Evolutionary conservation across 2,797 vertebrate species (phyloP).

Genomic region (Antrozous pallidus): DNA sequence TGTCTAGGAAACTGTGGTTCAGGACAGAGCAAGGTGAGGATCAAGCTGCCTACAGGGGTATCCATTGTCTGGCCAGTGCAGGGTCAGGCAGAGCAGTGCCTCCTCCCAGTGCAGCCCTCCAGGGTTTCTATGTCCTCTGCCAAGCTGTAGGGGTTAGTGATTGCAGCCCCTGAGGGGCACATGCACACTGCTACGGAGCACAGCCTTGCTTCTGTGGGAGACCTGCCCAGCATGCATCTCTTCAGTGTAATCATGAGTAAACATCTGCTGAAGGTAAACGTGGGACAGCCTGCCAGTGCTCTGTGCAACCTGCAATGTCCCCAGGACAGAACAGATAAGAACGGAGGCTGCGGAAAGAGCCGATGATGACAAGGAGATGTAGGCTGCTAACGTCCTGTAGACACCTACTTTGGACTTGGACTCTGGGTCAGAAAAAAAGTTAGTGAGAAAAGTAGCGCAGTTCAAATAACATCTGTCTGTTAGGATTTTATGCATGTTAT

Average conservation of each 20-base stretch:
- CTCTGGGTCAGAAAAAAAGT: neutral
- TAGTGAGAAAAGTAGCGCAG: neutral
- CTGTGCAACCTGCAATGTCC: neutral
- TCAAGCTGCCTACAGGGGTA: accelerated
- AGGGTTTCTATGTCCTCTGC: neutral
- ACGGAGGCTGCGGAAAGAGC: neutral
- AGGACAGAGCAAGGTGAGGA: neutral
- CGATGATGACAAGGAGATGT: neutral
- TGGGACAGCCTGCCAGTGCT: neutral
- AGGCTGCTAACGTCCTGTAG: no score
- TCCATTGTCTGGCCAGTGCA: accelerated
- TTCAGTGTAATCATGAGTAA: neutral
- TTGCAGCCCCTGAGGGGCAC: accelerated
- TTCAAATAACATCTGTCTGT: neutral
- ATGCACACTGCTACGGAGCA: neutral
- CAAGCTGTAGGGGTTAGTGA: neutral
- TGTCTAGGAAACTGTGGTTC: neutral
- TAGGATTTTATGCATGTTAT: neutral
- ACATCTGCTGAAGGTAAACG: neutral
- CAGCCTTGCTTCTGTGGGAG: neutral
- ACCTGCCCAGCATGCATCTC: neutral
- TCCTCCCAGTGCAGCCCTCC: neutral
- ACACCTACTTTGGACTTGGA: neutral
- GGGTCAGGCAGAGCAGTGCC: accelerated
- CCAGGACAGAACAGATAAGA: neutral